Percentiles rank a stretch among this genome's conserved stretches.
Conservation (phyloP, 2,113 vertebrate genomes). For the Pedionomus torquatus region DNA sequence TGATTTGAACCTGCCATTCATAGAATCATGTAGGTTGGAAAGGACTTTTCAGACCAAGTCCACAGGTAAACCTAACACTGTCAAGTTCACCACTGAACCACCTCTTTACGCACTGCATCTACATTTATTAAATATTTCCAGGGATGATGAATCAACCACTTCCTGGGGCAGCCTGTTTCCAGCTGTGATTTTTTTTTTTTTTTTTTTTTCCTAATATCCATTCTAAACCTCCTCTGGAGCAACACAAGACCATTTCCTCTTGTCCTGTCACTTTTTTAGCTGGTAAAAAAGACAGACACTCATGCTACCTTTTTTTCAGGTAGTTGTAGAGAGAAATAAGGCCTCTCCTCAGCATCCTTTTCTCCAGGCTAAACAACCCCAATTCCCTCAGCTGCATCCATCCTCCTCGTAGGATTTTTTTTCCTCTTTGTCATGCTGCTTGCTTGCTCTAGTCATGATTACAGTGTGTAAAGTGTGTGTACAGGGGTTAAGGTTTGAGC, state of each 20-base stretch:
- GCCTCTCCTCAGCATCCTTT: not conserved
- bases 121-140: not conserved
- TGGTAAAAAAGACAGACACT: not conserved
- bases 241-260: not conserved
- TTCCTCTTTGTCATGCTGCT: not conserved
- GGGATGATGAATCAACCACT: not conserved
- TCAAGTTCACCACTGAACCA: not conserved
- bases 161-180: not conserved
- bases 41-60: not conserved
- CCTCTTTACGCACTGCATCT: not conserved
- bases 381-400: not conserved
- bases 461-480: not conserved
- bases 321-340: not conserved
- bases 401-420: not conserved
- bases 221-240: not conserved
- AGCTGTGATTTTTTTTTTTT: no score
- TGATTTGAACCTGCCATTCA: not conserved
- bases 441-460: not conserved
- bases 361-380: not conserved
- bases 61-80: not conserved
- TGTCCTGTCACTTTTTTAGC: accelerated
- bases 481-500: not conserved
- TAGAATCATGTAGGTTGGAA: not conserved
- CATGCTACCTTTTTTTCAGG: not conserved
- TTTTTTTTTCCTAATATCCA: not conserved